phyloP scores from a whole-genome alignment of 1,140 invertebrate genomes.

The Eciton burchellii region DNA sequence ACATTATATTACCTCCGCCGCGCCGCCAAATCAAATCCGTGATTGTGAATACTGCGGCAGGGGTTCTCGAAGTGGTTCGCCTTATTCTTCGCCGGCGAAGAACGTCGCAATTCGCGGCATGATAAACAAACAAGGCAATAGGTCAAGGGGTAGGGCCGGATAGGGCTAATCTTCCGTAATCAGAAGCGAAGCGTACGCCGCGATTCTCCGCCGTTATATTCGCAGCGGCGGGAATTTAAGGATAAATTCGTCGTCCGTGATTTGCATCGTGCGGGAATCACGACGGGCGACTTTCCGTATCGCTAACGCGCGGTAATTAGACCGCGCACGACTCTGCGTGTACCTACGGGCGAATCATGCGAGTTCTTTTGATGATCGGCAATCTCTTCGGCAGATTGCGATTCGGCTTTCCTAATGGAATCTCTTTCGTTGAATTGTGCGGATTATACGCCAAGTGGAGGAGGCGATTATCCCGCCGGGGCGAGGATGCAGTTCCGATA shows the following conservation, averaged over 20 bases:
- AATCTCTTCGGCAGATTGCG: constrained; percentile 50
- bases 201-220: constrained; percentile 15
- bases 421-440: constrained; percentile 55
- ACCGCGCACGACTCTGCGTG: constrained; percentile 34
- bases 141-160: constrained; percentile 10
- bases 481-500: constrained; percentile 49
- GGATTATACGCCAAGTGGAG: constrained; percentile 48
- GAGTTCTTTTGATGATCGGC: constrained; percentile 55
- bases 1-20: constrained; percentile 78
- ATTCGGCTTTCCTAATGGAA: constrained; percentile 44
- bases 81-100: constrained; percentile 25
- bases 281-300: constrained; percentile 1
- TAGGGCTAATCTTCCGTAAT: constrained; percentile 9
- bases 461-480: constrained; percentile 50
- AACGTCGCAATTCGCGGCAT: not conserved
- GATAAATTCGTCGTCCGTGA: constrained; percentile 4
- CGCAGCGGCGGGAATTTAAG: not conserved
- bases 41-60: constrained; percentile 78
- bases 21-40: constrained; percentile 78
- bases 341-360: constrained; percentile 34
- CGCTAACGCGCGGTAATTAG: constrained; percentile 21
- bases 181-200: not conserved
- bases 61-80: constrained; percentile 57
- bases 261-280: constrained; percentile 16
- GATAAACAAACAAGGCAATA: constrained; percentile 46